These are phyloP conservation scores for Adelosebastes latens DNA, from an alignment of 2,797 vertebrate genomes.

Conservation along the genomic window DNA sequence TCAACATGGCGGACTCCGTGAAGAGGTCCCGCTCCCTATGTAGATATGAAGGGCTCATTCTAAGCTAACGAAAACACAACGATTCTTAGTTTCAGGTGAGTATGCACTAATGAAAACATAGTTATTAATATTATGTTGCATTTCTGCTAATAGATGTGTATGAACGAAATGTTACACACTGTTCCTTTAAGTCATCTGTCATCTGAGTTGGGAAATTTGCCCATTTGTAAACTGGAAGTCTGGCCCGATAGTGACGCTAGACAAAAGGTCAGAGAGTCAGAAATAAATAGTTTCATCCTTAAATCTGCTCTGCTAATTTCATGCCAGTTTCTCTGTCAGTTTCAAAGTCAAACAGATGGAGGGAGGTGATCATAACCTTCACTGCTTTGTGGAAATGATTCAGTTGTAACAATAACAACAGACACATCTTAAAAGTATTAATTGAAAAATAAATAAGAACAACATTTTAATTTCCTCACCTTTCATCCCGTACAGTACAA, in stretches of 20 bases:
- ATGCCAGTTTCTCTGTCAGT: not conserved
- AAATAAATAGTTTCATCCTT: not conserved
- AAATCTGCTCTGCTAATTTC: not conserved
- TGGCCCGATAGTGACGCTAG: not conserved
- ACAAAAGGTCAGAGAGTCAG: not conserved
- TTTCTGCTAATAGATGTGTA: no score
- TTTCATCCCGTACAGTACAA: not conserved
- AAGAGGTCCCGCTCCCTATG: no score
- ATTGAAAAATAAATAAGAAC: not conserved
- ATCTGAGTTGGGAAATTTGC: not conserved
- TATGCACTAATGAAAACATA: no score
- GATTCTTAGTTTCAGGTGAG: no score
- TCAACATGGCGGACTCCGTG: no score
- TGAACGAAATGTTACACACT: no score
- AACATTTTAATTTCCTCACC: not conserved
- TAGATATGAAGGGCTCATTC: no score
- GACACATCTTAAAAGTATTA: not conserved
- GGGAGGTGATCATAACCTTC: not conserved
- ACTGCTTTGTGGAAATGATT: not conserved
- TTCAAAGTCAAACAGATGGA: slow-evolving; percentile 22
- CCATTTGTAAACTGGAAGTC: not conserved
- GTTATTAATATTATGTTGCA: no score
- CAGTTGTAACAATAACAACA: not conserved
- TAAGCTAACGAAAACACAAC: no score
- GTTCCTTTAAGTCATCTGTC: no score